phyloP scores from a whole-genome alignment of 2,113 vertebrate species.

The Ictalurus furcatus region DNA sequence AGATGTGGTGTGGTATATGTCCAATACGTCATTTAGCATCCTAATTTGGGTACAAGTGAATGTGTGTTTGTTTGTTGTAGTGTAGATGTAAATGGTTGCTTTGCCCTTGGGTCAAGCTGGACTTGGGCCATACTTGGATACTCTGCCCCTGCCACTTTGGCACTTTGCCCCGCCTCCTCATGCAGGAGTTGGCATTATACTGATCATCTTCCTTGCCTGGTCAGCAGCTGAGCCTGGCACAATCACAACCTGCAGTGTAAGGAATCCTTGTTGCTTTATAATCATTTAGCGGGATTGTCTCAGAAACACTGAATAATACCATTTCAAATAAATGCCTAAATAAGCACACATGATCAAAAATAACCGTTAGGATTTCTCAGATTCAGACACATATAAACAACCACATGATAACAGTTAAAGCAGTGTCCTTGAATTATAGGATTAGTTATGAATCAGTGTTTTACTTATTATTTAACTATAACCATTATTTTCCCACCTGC shows the following conservation, averaged over 20 bases:
- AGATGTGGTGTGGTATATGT: conserved; percentile 69
- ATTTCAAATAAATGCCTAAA: not conserved
- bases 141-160: conserved; percentile 65
- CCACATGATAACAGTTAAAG: not conserved
- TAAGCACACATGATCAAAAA: not conserved
- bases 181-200: conserved; percentile 66
- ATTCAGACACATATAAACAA: not conserved
- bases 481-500: not conserved
- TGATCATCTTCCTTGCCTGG: conserved; percentile 57
- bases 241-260: conserved; percentile 26
- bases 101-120: conserved; percentile 72
- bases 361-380: not conserved
- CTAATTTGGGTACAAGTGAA: conserved; percentile 62
- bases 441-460: not conserved
- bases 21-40: conserved; percentile 69
- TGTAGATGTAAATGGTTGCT: conserved; percentile 64
- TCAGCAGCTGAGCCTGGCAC: conserved; percentile 42
- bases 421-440: not conserved
- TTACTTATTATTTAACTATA: not conserved
- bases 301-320: not conserved
- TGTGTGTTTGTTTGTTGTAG: conserved; percentile 47
- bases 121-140: conserved; percentile 63
- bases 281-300: not conserved
- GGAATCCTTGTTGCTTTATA: conserved; percentile 16
- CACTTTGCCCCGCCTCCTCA: conserved; percentile 54